Evolutionary conservation across 2,113 vertebrate species (phyloP).

Genomic region (Sturnus vulgaris): DNA sequence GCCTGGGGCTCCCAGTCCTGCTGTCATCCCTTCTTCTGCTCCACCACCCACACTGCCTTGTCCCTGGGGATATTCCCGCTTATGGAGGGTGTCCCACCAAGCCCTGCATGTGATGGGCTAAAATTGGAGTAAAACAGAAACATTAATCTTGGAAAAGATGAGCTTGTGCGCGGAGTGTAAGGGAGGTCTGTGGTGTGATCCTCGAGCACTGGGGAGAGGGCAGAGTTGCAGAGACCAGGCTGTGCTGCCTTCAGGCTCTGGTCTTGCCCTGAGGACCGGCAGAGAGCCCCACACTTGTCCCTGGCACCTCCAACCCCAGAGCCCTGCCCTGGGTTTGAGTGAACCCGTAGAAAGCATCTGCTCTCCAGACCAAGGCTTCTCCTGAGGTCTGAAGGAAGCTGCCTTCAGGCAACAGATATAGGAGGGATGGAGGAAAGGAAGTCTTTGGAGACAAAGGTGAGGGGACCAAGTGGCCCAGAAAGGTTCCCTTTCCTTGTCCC

Average conservation of each 20-base stretch:
- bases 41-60: background rate
- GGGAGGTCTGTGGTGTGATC: background rate
- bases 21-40: background rate
- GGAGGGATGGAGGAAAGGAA: background rate
- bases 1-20: background rate
- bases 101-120: background rate
- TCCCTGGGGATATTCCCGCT: background rate
- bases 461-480: background rate
- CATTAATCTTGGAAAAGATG: background rate
- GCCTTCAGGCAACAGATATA: background rate
- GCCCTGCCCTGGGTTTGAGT: background rate
- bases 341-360: background rate
- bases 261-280: background rate
- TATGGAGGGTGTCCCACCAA: background rate
- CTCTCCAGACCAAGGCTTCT: background rate
- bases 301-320: background rate
- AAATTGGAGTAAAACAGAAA: background rate
- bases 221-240: background rate
- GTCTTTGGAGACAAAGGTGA: background rate
- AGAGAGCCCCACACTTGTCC: background rate
- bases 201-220: background rate
- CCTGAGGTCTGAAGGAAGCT: background rate
- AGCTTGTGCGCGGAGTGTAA: background rate
- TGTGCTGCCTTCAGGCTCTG: background rate
- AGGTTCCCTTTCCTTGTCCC: background rate